Evolutionary conservation across 2,797 vertebrate genomes (phyloP).

Genomic region (Holocentrus rufus): DNA sequence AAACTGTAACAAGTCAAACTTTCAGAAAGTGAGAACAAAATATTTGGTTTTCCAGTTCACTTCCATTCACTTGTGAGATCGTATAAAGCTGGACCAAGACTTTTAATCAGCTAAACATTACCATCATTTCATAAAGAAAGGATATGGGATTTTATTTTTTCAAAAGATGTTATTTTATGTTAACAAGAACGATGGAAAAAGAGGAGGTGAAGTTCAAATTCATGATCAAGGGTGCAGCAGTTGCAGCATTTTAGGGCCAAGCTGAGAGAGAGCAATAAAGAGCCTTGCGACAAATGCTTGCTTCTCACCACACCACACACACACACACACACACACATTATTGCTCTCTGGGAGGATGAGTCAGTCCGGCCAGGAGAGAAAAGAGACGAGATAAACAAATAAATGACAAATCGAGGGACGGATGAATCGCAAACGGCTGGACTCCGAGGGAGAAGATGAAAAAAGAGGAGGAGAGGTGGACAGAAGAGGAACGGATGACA

Average conservation of each 20-base stretch:
- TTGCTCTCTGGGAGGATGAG: constrained; percentile 48
- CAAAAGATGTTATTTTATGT: neutral
- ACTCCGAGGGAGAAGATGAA: neutral
- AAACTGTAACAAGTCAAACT: no score
- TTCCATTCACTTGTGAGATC: no score
- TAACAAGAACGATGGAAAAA: neutral
- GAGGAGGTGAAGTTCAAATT: constrained; percentile 7
- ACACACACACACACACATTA: constrained; percentile 29
- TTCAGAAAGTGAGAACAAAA: no score
- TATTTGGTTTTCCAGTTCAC: no score
- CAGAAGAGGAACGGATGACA: neutral
- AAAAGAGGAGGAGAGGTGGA: neutral
- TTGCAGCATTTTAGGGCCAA: constrained; percentile 53
- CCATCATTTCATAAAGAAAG: neutral
- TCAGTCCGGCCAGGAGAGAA: constrained; percentile 26
- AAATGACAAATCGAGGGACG: constrained; percentile 28
- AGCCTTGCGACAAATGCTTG: constrained; percentile 38
- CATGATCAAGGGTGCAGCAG: constrained; percentile 35
- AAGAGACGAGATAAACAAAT: constrained; percentile 41
- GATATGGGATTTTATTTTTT: constrained; percentile 3
- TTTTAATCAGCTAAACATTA: neutral
- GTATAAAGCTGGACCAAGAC: no score
- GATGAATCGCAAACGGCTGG: constrained; percentile 21
- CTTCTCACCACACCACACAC: neutral
- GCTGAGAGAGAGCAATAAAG: constrained; percentile 54